Evolutionary conservation across 2,797 vertebrate species (phyloP).

Genomic region (Neoniphon sammara): DNA sequence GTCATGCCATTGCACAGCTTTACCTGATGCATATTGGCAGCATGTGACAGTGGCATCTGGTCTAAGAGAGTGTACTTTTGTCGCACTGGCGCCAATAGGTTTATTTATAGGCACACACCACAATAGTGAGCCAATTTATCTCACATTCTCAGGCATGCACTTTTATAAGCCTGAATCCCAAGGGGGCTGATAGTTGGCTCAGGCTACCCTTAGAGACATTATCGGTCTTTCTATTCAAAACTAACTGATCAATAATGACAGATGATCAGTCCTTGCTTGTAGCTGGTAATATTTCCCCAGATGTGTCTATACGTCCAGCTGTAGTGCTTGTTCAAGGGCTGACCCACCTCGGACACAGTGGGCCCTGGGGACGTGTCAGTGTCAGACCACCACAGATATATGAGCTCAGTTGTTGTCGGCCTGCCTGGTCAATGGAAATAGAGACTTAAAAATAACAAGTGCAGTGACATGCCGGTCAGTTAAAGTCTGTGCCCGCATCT

Average conservation of each 20-base stretch:
- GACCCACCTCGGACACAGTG: conserved; percentile 55
- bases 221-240: conserved; percentile 14
- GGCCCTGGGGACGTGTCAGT: conserved; percentile 56
- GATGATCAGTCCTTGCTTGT: conserved; percentile 27
- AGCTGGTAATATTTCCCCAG: conserved; percentile 18
- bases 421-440: conserved; percentile 68
- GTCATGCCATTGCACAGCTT: not conserved
- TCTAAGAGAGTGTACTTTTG: conserved; percentile 24
- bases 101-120: conserved; percentile 44
- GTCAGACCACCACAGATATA: conserved; percentile 68
- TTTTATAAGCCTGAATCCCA: not conserved
- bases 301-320: conserved; percentile 38
- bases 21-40: not conserved
- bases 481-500: not conserved
- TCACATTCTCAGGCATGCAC: not conserved
- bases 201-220: conserved; percentile 9
- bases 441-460: conserved; percentile 69
- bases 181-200: not conserved
- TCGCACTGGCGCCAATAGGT: conserved; percentile 12
- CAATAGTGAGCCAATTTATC: not conserved
- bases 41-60: conserved; percentile 19
- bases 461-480: conserved; percentile 17
- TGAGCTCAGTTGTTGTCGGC: conserved; percentile 69
- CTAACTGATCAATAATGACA: conserved; percentile 2
- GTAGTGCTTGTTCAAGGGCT: conserved; percentile 46